Conservation (phyloP, 2,888 invertebrate genomes). For the Rhamnusium bicolor region DNA sequence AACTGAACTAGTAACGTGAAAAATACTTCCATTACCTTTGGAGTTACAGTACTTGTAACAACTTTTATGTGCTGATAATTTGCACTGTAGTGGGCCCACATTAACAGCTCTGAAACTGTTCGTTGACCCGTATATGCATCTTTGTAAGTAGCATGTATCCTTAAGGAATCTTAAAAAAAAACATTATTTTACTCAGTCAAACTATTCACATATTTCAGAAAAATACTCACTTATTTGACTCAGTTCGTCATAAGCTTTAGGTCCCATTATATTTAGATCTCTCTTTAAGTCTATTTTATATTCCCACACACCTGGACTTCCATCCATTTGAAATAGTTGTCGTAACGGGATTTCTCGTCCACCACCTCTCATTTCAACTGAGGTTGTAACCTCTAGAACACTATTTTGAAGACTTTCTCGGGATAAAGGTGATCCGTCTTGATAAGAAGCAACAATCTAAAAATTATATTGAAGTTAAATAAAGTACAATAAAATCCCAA, state of each 20-base stretch:
- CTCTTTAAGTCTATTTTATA: conserved; percentile 83
- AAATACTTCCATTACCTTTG: conserved; percentile 74
- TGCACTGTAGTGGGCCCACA: conserved; percentile 87
- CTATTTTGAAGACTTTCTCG: conserved; percentile 77
- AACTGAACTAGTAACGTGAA: too few relatives aligned
- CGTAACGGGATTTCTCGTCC: conserved; percentile 77
- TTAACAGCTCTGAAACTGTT: conserved; percentile 79
- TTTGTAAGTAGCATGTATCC: conserved; percentile 78
- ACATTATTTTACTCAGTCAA: conserved; percentile 8
- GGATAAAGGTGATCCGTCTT: conserved; percentile 89
- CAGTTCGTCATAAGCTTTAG: conserved; percentile 62
- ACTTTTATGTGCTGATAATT: conserved; percentile 88
- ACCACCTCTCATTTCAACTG: conserved; percentile 78
- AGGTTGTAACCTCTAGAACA: conserved; percentile 79
- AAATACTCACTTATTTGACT: conserved; percentile 59
- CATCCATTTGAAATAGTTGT: conserved; percentile 78
- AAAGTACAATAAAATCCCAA: background rate
- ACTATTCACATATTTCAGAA: conserved; percentile 2
- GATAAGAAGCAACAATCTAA: conserved; percentile 89
- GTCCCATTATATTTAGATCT: conserved; percentile 73
- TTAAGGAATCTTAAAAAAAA: conserved; percentile 50
- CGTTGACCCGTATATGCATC: conserved; percentile 79
- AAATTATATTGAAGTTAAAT: conserved; percentile 10
- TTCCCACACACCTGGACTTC: conserved; percentile 86
- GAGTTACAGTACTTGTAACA: conserved; percentile 86